Evolutionary conservation across 2,888 invertebrate species (phyloP).

Genomic region (Diaprepes abbreviatus): DNA sequence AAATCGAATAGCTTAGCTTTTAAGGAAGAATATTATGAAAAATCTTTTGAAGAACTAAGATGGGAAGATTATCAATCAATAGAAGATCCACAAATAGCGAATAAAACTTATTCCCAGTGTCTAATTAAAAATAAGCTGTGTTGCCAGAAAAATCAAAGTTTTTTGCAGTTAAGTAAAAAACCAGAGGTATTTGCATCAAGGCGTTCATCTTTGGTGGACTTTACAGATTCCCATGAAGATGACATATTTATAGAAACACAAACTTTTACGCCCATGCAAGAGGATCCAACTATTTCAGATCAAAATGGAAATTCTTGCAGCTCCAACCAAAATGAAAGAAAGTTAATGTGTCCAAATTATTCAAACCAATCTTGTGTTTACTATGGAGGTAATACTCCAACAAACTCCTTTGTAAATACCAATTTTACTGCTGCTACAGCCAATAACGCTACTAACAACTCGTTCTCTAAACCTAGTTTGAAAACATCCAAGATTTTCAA

Average conservation of each 20-base stretch:
- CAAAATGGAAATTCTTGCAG: background rate
- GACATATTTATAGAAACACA: background rate
- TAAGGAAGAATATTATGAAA: constrained; percentile 45
- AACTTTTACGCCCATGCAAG: background rate
- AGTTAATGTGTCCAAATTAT: background rate
- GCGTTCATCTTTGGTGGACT: background rate
- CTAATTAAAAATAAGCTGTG: constrained; percentile 23
- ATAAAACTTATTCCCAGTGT: constrained; percentile 7
- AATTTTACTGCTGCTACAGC: background rate
- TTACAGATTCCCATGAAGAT: background rate
- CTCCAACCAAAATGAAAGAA: background rate
- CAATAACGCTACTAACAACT: background rate
- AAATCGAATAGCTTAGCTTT: constrained; percentile 45
- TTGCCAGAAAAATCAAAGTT: constrained; percentile 19
- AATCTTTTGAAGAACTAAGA: constrained; percentile 52
- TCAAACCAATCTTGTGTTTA: background rate
- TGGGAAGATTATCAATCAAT: constrained; percentile 49
- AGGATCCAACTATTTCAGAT: background rate
- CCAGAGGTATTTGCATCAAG: background rate
- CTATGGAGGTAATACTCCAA: background rate
- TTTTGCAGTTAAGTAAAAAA: background rate
- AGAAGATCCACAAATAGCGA: constrained; percentile 27
- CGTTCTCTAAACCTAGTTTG: background rate
- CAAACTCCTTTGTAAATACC: background rate
- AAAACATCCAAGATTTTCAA: background rate